Evolutionary conservation across 2,797 vertebrate species (phyloP), one percentile per base, ranked within the genome.

Genomic region (Spea hammondii): DNA sequence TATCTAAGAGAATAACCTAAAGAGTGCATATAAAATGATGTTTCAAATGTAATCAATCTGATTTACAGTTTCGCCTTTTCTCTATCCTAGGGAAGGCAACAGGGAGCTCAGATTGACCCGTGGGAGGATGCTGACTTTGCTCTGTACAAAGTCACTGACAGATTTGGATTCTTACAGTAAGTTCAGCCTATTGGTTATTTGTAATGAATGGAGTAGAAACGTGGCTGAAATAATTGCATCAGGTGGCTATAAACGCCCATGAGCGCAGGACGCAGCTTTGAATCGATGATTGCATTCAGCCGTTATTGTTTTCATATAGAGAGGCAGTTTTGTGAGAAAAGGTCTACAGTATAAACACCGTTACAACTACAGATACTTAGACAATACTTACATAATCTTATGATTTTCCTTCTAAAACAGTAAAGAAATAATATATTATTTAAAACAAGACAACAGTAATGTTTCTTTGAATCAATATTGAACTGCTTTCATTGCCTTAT

Each of bases 111-210:
- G 44, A 93, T 95, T 84, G 94, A 98, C 89, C 93, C 92, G 0
- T 94, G 95, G 95, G 96, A 97, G 86, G 95, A 98, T 90, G 93
- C 94, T 0, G 88, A 96, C 87, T 96, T 94, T 85, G 89, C 86
- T 0, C 89, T 97, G 76, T 96, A 93, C 85, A 95, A 95, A 88
- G 92, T 96, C 86, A 95, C 93, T 3, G 95, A 97, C 87, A 94
- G 95, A 44, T 95, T 96, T 70, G 94, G 95, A 86, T 97, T 96
- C 90, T 88, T 95, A 86, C 95, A 96, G 95, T 97, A 92, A 95
- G 96, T 93, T 46, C 9, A 12, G 8, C 7, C n/a, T 51, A 47
- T 4, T 12, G 8, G 17, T n/a, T 32, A 11, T 57, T 10, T 13
- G n/a, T 62, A 14, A 14, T 4, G 59, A 14, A 5, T 62, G n/a